phyloP scores from a whole-genome alignment of 2,888 invertebrate genomes.

The Eupeodes luniger region DNA sequence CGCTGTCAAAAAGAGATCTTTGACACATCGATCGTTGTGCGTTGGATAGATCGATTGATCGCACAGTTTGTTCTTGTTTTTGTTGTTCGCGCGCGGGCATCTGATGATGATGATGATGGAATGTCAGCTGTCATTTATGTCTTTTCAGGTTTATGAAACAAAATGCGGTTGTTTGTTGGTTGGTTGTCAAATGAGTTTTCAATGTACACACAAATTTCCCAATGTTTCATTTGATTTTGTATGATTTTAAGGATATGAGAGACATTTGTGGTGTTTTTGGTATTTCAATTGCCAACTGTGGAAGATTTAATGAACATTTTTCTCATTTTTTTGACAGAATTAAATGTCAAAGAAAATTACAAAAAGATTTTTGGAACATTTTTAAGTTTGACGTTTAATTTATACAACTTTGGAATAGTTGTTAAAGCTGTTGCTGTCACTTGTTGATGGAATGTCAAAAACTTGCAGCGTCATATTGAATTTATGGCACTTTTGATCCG shows the following conservation, averaged over 20 bases:
- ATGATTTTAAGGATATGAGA: neutral
- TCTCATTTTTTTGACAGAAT: neutral
- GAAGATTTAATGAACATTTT: slow-evolving; percentile 16
- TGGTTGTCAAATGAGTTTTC: slow-evolving; percentile 17
- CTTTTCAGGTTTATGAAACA: slow-evolving; percentile 22
- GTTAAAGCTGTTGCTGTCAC: no score
- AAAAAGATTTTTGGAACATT: neutral
- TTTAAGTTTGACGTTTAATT: neutral
- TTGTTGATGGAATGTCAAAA: no score
- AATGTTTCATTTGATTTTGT: neutral
- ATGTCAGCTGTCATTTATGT: slow-evolving; percentile 43
- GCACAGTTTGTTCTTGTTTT: neutral
- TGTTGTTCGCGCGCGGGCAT: slow-evolving; percentile 4
- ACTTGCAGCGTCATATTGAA: no score
- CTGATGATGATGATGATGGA: slow-evolving; percentile 5
- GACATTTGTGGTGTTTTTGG: neutral
- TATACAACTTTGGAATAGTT: neutral
- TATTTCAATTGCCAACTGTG: slow-evolving; percentile 3
- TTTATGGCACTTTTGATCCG: no score
- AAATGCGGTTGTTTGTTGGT: neutral
- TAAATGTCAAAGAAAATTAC: slow-evolving; percentile 3
- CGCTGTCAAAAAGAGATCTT: slow-evolving; percentile 17
- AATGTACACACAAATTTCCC: neutral
- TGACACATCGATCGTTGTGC: slow-evolving; percentile 40
- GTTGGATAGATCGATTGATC: neutral